Evolutionary conservation across 2,797 vertebrate genomes (phyloP), one percentile per base, ranked within the genome.

Genomic region (Lates japonicus): DNA sequence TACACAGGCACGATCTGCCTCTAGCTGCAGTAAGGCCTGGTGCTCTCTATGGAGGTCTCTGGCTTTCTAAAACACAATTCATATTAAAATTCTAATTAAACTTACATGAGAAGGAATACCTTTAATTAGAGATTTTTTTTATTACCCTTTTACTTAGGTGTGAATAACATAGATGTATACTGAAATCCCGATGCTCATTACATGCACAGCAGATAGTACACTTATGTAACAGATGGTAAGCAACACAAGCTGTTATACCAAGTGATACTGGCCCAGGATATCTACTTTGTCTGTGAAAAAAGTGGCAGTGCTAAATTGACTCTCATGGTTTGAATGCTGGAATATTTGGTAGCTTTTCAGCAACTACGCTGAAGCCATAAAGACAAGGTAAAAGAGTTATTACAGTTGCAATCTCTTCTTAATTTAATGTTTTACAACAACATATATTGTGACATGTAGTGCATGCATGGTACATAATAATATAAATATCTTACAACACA

Each of bases 21-120:
- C 97, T 67, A 97, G 84, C 95, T 99, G 96, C 83, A 96, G 96
- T 1, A 85, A 90, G 71, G 89, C 95, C 93, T 95, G 96, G 39
- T 96, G 95, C 76, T 97, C 96, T 88, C 84, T 90, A 91, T 99
- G 96, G 65, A 96, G 90, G 48, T 98, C 97, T 91, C 95, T 94
- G 80, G 97, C 97, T 95, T 97, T 99, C 98, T 99, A 67, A 42
- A 89, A 90, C 8, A 22, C 4, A 54, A 68, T 55, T 46, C 48
- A 85, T 0, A 41, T 25, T 10, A 2, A 33, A 49, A 37, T 11
- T 70, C 3, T 0, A 37, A 48, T 60, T 35, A 66, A 17, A 54
- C 0, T 71, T 1, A n/a, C 10, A 22, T 14, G 48, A 12, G 20
- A 17, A 48, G 29, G 39, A 73, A 51, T n/a, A 48, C n/a, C 14